phyloP scores from a whole-genome alignment of 2,797 vertebrate species.

The Helarctos malayanus region DNA sequence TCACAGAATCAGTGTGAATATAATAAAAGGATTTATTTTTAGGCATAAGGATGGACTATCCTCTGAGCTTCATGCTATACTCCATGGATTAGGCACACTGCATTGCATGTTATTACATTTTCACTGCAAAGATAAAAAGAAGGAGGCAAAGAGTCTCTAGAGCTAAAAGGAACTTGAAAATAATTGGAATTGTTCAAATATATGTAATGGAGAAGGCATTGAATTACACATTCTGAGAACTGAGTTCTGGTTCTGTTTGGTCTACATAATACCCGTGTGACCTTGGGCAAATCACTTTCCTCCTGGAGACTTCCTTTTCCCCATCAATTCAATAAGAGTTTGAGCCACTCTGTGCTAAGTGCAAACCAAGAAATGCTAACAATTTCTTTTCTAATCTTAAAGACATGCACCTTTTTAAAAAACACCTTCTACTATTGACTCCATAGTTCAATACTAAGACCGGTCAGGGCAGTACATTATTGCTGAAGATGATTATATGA shows the following conservation, averaged over 20 bases:
- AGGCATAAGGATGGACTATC: neutral
- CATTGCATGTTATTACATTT: conserved; percentile 53
- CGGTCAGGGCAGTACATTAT: neutral
- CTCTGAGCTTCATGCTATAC: neutral
- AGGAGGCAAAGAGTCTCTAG: conserved; percentile 14
- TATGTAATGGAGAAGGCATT: neutral
- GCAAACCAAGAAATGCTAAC: neutral
- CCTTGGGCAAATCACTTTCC: neutral
- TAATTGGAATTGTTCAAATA: conserved; percentile 6
- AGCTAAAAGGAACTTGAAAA: conserved; percentile 52
- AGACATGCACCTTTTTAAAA: neutral
- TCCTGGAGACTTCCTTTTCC: neutral
- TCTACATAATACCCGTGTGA: neutral
- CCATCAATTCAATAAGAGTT: neutral
- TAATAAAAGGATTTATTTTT: conserved; percentile 29
- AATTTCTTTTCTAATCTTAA: conserved; percentile 1
- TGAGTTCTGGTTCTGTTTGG: neutral
- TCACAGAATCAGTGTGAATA: conserved; percentile 7
- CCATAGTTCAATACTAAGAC: neutral
- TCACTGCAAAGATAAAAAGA: conserved; percentile 57
- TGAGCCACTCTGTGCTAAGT: neutral
- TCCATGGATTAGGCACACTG: conserved; percentile 52
- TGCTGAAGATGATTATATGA: neutral
- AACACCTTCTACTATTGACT: neutral
- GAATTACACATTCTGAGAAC: neutral